These are phyloP conservation scores for Scrobipalpa costella DNA, from an alignment of 2,888 invertebrate species.

Conservation along the genomic window DNA sequence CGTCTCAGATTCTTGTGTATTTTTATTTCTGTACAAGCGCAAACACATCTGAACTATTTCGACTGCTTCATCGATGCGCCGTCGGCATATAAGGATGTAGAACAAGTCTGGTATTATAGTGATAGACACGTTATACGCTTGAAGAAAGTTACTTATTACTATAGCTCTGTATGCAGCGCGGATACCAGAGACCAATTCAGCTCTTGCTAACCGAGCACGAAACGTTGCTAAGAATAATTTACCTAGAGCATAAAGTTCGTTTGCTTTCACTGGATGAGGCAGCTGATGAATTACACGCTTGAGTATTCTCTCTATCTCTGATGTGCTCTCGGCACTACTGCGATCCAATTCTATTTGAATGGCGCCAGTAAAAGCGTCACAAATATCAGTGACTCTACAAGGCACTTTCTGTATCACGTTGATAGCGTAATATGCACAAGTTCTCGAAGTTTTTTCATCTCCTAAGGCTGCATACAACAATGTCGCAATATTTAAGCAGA, in stretches of 20 bases:
- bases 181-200: slow-evolving; percentile 53
- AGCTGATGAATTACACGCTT: slow-evolving; percentile 50
- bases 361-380: slow-evolving; percentile 71
- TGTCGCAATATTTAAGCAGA: slow-evolving; percentile 65
- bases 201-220: slow-evolving; percentile 62
- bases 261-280: slow-evolving; percentile 56
- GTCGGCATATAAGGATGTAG: slow-evolving; percentile 63
- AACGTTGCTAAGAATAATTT: slow-evolving; percentile 71
- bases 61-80: slow-evolving; percentile 74
- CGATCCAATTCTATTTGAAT: slow-evolving; percentile 70
- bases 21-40: slow-evolving; percentile 45
- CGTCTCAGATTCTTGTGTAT: slow-evolving; percentile 57
- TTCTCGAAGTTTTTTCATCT: slow-evolving; percentile 56
- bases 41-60: slow-evolving; percentile 65
- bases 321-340: slow-evolving; percentile 58
- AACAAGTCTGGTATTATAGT: slow-evolving; percentile 73
- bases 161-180: slow-evolving; percentile 69
- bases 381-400: slow-evolving; percentile 63
- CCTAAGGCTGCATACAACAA: slow-evolving; percentile 57
- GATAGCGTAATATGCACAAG: slow-evolving; percentile 57
- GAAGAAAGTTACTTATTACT: slow-evolving; percentile 65
- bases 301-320: slow-evolving; percentile 62
- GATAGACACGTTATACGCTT: slow-evolving; percentile 62
- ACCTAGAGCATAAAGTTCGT: slow-evolving; percentile 71
- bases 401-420: slow-evolving; percentile 59